Conservation (phyloP, 2,888 invertebrate species). For the Leptura quadrifasciata region DNA sequence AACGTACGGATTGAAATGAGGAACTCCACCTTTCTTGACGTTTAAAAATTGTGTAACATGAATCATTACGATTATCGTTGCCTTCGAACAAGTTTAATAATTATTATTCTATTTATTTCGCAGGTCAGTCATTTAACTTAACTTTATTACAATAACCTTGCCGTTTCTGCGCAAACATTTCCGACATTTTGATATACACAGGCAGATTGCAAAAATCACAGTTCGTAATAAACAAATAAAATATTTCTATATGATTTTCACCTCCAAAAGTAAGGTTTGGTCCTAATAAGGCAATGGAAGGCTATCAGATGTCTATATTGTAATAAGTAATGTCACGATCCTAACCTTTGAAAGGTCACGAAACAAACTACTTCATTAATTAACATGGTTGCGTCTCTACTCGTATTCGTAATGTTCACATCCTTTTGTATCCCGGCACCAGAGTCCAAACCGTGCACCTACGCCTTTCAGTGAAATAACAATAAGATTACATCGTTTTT, state of each 20-base stretch:
- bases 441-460: neutral
- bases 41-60: no score
- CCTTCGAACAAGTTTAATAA: neutral
- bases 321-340: constrained; percentile 52
- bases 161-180: constrained; percentile 10
- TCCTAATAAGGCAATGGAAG: constrained; percentile 53
- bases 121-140: neutral
- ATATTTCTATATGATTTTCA: constrained; percentile 47
- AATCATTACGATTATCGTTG: no score
- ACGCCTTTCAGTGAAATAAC: constrained; percentile 8
- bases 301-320: constrained; percentile 48
- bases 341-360: constrained; percentile 51
- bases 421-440: constrained; percentile 13
- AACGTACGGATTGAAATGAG: no score
- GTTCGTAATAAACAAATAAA: constrained; percentile 42
- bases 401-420: constrained; percentile 17
- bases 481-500: constrained; percentile 8
- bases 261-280: constrained; percentile 56
- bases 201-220: constrained; percentile 36
- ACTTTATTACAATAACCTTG: constrained; percentile 31
- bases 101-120: constrained; percentile 9
- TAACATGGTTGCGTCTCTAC: constrained; percentile 22
- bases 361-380: constrained; percentile 40
- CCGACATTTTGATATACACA: constrained; percentile 37
- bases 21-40: no score